Conservation (phyloP, 2,888 invertebrate genomes). For the Lycocerus yunnanus region DNA sequence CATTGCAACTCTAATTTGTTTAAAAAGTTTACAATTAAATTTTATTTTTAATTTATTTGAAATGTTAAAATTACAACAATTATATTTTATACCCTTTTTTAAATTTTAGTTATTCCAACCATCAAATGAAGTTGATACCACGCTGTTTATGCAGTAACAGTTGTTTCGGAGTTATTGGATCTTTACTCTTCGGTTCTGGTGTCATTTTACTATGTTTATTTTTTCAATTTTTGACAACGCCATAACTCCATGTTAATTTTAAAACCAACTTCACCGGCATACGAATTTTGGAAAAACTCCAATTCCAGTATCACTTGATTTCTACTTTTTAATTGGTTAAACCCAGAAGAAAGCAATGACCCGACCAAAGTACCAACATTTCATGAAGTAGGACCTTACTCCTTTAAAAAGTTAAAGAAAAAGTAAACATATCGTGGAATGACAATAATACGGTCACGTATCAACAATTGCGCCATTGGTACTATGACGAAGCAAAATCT, state of each 20-base stretch:
- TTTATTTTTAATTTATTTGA: too few species aligned
- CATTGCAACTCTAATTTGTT: too few species aligned
- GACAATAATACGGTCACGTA: slow-evolving; percentile 76
- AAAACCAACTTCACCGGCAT: slow-evolving; percentile 44
- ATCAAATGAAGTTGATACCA: slow-evolving; percentile 7
- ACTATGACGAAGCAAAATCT: slow-evolving; percentile 69
- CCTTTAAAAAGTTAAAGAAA: slow-evolving; percentile 68
- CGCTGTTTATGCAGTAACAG: not conserved
- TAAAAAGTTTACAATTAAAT: too few species aligned
- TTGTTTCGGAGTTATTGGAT: slow-evolving; percentile 10
- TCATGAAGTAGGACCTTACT: slow-evolving; percentile 65
- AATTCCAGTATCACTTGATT: slow-evolving; percentile 66
- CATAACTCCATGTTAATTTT: slow-evolving; percentile 12
- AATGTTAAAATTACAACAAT: too few species aligned
- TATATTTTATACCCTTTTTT: too few species aligned
- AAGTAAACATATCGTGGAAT: slow-evolving; percentile 75
- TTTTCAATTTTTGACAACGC: slow-evolving; percentile 26
- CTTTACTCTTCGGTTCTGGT: slow-evolving; percentile 28
- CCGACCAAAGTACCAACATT: slow-evolving; percentile 60
- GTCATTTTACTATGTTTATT: slow-evolving; percentile 30
- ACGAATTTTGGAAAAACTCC: slow-evolving; percentile 72
- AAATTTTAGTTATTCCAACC: slow-evolving; percentile 6
- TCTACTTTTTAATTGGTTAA: slow-evolving; percentile 82
- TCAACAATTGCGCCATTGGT: slow-evolving; percentile 68
- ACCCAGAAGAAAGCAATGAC: slow-evolving; percentile 67